A percentile compares a stretch with the other conserved stretches of the same genome.
These are phyloP conservation scores for Entosphenus tridentatus DNA, from an alignment of 2,113 vertebrate genomes.

Conservation along the genomic window DNA sequence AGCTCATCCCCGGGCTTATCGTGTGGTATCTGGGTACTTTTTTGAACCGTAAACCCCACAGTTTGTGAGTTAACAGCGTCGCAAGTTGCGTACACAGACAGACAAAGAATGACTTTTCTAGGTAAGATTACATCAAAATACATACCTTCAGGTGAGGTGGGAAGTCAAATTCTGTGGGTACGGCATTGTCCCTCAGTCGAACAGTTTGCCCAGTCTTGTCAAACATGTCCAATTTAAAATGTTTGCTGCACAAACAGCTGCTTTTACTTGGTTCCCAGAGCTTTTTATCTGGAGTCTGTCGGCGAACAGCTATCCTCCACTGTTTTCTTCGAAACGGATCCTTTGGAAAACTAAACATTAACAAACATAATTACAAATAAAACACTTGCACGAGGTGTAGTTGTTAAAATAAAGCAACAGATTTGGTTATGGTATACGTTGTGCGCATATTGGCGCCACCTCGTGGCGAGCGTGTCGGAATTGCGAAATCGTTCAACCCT, in stretches of 20 bases:
- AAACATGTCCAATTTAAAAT: slow-evolving; percentile 11
- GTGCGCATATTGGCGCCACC: no score
- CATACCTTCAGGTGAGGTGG: no score
- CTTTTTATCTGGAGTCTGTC: slow-evolving; percentile 8
- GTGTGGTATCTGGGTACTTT: no score
- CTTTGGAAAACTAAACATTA: slow-evolving; percentile 7
- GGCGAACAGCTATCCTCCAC: slow-evolving; percentile 8
- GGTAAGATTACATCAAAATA: no score
- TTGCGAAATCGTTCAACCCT: no score
- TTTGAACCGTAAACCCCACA: no score
- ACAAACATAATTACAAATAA: neutral
- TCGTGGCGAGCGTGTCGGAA: no score
- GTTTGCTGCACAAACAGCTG: slow-evolving; percentile 9
- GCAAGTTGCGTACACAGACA: no score
- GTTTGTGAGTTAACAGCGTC: no score
- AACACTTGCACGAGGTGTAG: neutral
- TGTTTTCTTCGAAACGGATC: slow-evolving; percentile 7
- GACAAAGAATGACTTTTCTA: no score
- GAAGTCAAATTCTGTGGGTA: slow-evolving; percentile 7
- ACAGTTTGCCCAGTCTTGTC: slow-evolving; percentile 11
- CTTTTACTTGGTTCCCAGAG: slow-evolving; percentile 8
- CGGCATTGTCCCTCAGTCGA: slow-evolving; percentile 7
- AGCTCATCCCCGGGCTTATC: no score
- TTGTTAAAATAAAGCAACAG: neutral
- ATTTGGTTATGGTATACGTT: no score